Base-by-base conservation (phyloP, 2,888 invertebrate species). In the Incurvaria masculella region DNA sequence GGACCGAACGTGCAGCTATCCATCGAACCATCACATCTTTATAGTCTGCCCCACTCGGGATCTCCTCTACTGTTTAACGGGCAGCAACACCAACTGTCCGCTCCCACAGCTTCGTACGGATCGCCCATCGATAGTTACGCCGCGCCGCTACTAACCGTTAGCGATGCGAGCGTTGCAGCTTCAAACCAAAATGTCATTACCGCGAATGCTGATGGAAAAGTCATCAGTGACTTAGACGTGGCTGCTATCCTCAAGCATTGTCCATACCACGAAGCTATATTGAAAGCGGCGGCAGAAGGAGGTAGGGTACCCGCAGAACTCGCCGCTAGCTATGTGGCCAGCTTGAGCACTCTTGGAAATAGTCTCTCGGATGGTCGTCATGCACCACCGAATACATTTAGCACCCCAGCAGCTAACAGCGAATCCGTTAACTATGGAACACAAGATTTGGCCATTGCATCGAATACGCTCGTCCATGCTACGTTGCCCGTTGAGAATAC, bases 51-150 rank as follows among this genome's bases (percentile, higher is more conserved):
- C 0, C 76, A 75, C 51, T 52, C 65, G 0, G 72, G 71, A 18
- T 73, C 62, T 51, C 72, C 81, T 1, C 59, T 80, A 5, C 72
- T 68, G 38, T 83, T 82, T 69, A 80, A 81, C 55, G 51, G 55
- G 1, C 39, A 8, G 10, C 19, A 11, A 14, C 41, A 41, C 3
- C 57, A 60, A 38, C 53, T 53, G 14, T 53, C 50, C 26, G 49
- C 61, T 42, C 74, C 74, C 0, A 69, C 63, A 38, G 67, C 61
- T 43, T 52, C 64, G 1, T 76, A 76, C 42, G 74, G 79, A 1
- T 79, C 76, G 21, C 72, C 78, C 0, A 65, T 80, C 17, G 79
- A 79, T 47, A 81, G 81, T 2, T 82, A 83, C 49, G 70, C 79
- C 1, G 80, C 64, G 1, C 81, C 81, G 1, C 56, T 81, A 16